Base-by-base conservation (phyloP, 30 jellyfish, hydroid and myxozoan genomes). In the Aurelia coerulea region DNA sequence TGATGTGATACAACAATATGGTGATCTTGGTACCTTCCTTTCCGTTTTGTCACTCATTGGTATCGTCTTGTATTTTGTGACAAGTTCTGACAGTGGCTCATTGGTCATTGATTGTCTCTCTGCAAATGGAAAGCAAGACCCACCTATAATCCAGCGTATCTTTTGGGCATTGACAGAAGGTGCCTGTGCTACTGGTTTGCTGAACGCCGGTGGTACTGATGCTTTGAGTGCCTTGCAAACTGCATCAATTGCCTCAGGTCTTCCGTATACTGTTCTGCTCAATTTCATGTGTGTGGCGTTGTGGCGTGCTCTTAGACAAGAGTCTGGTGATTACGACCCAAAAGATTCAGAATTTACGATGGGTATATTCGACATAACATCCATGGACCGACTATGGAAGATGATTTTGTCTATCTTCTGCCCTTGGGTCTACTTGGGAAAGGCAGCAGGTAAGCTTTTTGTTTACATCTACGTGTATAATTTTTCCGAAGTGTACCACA, bases 161-260 rank as follows among this genome's bases (percentile, higher is more conserved):
- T 92, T 92, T 86, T 92, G 98, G 98, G 96, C 98, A 12, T 58
- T 92, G 34, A 92, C 98, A 31, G 98, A 92, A 76, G 98, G 98
- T n/a, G 98, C 98, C 2, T 79, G 96, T 34, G 98, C 98, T 1
- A 92, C 98, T 23, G 98, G 96, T 12, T 41, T 92, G 89, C 76
- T 92, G 62, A 84, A 62, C 54, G 97, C 98, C 18, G 98, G 98
- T 10, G 98, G 98, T 18, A 39, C 75, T 9, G 74, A 81, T 1
- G 92, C 98, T 3, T 64, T 92, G 83, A 68, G 66, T n/a, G 98
- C 97, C 32, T 67, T 87, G 77, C 98, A 88, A 69, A 81, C 98
- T 18, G 97, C 92, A 4, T 87, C 98, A 18, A 94, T 92, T 8
- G 90, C 98, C 29, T 79, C 95, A 9, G 98, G 98, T 15, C 89